Percentiles rank a stretch among this genome's conserved stretches.
Evolutionary conservation across 2,113 vertebrate species (phyloP).

Genomic region (Asarcornis scutulata): DNA sequence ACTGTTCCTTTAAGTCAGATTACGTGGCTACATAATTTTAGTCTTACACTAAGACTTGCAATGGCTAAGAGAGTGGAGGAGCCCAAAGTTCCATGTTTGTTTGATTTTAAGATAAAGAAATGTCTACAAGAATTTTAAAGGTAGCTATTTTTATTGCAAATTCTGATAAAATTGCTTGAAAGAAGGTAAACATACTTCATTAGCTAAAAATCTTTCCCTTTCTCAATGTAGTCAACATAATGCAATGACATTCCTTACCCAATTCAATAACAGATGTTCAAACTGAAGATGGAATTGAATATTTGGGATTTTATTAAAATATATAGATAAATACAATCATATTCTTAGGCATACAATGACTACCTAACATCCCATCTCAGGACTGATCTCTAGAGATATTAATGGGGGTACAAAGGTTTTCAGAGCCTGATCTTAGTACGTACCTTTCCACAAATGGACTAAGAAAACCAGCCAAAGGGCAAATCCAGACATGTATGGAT

Average conservation of each 20-base stretch:
- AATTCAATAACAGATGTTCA: slow-evolving; percentile 76
- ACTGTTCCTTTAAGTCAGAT: background rate
- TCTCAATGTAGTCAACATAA: slow-evolving; percentile 74
- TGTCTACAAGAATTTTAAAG: background rate
- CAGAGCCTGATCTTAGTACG: slow-evolving; percentile 68
- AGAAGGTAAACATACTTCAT: slow-evolving; percentile 74
- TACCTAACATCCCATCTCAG: slow-evolving; percentile 60
- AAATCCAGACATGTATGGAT: accelerated
- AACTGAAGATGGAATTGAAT: slow-evolving; percentile 79
- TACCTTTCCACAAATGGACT: slow-evolving; percentile 78
- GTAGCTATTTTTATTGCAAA: slow-evolving; percentile 72
- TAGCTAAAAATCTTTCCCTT: slow-evolving; percentile 80
- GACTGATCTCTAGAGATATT: slow-evolving; percentile 84
- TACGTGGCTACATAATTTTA: background rate
- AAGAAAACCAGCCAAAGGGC: slow-evolving; percentile 52
- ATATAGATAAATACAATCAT: slow-evolving; percentile 30
- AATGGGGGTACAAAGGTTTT: slow-evolving; percentile 66
- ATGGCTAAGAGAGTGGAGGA: background rate
- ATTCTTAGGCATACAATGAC: slow-evolving; percentile 62
- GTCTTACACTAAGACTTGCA: background rate
- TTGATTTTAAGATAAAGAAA: background rate
- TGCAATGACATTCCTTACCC: background rate
- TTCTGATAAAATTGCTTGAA: slow-evolving; percentile 81
- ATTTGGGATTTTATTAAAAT: slow-evolving; percentile 77
- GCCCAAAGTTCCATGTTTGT: background rate